Evolutionary conservation across 1,140 invertebrate genomes (phyloP), one percentile per base, ranked within the genome.

Genomic region (Heliconius melpomene): DNA sequence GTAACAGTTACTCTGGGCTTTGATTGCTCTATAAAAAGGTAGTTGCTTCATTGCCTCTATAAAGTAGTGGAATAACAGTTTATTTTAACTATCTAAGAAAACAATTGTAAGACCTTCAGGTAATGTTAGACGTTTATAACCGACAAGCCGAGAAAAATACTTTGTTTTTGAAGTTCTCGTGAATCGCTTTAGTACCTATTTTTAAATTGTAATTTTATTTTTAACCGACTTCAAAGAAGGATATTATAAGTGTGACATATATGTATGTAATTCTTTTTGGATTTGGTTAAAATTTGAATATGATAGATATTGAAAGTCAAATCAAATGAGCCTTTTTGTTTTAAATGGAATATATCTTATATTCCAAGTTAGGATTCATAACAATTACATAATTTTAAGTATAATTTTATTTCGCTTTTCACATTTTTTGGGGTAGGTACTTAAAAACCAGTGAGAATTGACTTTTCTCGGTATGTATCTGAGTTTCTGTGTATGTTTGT

Each of bases 11-110:
- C 36, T 40, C 38, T 40, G 74, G 70, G 72, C 40, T 79, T 74
- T 79, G 73, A 75, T 79, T 75, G 70, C 29, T 18, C 74, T 60
- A 74, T 79, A 79, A 79, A 79, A 29, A 60, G 38, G 71, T 50
- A 71, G 72, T 70, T 50, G 26, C 70, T 79, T 79, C 70, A 79
- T 75, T 66, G 32, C 72, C 23, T 6, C 70, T 20, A 74, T 79
- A 79, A 79, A 74, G 54, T 70, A 75, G 57, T n/a, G 16, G 66
- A 66, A 66, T 40, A 70, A 57, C 29, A 77, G 36, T 77, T 77
- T 66, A 66, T 38, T 76, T 66, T 76, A 76, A 76, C 36, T 66
- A 66, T 57, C 32, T 32, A 32, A 54, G 74, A 57, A 40, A 54
- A 75, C 74, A 66, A 66, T 66, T 66, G 60, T 66, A 66, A 29